Evolutionary conservation across 2,797 vertebrate genomes (phyloP), one percentile per base, ranked within the genome.

Genomic region (Sebastolobus altivelis): DNA sequence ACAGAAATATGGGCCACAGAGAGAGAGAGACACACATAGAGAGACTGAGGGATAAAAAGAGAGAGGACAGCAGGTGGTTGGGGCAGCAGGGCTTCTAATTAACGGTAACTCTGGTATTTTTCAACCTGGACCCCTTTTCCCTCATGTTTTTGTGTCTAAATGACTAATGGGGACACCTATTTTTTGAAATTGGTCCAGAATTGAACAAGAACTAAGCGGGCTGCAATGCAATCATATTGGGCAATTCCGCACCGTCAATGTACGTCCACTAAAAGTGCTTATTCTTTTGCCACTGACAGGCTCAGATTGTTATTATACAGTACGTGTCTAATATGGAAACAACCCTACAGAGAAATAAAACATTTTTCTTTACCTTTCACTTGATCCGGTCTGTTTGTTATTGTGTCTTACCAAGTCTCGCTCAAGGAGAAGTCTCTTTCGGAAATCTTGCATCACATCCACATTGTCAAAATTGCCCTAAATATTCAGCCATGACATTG

Each of bases 51-150:
- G 60, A 73, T 66, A 54, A 31, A 60, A 60, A 77, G 71, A 66
- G 27, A 49, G 22, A 38, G 31, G 78, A 72, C 81, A 84, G 81
- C 78, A 74, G 62, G 81, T 76, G 74, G 68, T 73, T 71, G 13
- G 38, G 37, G 59, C 65, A 82, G 78, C 31, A 66, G 68, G 63
- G 65, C 14, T 46, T 84, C 65, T 82, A 80, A 65, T 65, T 14
- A 65, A 40, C 8, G 22, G 0, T 40, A 65, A 27, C 22, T 18
- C 20, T 0, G 9, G 8, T 46, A 46, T 46, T 65, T 65, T 54
- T 46, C 27, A 65, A 46, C 25, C 40, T 4, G 18, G 25, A 65
- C 22, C 38, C 16, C 22, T 16, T 65, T 43, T 43, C 5, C 16
- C 22, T 49, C 62, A 43, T 16, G 14, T 65, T 65, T 40, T 43